Percentiles rank a stretch among this genome's conserved stretches.
Evolutionary conservation across 2,797 vertebrate species (phyloP).

Genomic region (Rousettus madagascariensis): DNA sequence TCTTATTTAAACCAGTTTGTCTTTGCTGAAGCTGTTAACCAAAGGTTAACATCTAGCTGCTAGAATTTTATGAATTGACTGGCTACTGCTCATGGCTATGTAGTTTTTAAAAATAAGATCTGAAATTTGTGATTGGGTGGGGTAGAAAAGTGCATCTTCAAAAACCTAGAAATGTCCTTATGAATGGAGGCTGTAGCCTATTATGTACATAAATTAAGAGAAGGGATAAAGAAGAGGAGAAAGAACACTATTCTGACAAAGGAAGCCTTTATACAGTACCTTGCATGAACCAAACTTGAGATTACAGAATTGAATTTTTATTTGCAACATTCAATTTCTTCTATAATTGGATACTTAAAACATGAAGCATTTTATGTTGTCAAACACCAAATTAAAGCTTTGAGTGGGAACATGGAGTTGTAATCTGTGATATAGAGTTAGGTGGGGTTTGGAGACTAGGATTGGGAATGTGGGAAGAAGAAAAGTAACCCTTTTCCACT

Average conservation of each 20-base stretch:
- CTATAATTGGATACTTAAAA: constrained; percentile 38
- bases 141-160: not conserved
- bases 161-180: not conserved
- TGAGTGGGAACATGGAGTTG: not conserved
- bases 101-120: constrained; percentile 59
- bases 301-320: constrained; percentile 46
- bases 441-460: not conserved
- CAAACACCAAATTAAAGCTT: constrained; percentile 27
- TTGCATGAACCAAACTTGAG: not conserved
- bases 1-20: constrained; percentile 57
- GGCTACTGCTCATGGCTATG: constrained; percentile 61
- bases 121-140: not conserved
- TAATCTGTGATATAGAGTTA: not conserved
- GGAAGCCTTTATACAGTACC: not conserved
- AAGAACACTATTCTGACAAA: not conserved
- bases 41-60: constrained; percentile 62
- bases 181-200: not conserved
- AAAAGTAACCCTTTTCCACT: not conserved
- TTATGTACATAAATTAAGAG: not conserved
- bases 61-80: constrained; percentile 70
- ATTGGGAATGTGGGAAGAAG: not conserved
- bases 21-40: constrained; percentile 44
- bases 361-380: constrained; percentile 41
- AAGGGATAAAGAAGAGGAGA: not conserved
- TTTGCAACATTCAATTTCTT: constrained; percentile 36